Conservation (phyloP, 2,888 invertebrate species). For the Bedellia somnulentella region DNA sequence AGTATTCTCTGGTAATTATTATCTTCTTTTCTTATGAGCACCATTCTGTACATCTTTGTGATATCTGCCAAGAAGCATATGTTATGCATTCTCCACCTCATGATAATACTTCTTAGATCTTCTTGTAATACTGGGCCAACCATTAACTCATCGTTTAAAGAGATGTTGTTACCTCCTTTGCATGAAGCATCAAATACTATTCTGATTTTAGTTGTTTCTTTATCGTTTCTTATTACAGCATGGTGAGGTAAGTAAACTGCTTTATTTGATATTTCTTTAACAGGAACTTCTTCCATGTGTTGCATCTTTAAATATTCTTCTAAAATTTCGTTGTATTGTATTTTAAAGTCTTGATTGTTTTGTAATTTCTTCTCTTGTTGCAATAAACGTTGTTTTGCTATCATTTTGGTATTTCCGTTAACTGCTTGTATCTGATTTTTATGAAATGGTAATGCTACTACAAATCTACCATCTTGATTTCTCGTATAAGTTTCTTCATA, state of each 20-base stretch:
- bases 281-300: too few species aligned
- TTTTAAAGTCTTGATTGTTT: too few species aligned
- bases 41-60: constrained; percentile 16
- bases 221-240: constrained; percentile 9
- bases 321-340: too few species aligned
- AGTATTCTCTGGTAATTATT: constrained; percentile 12
- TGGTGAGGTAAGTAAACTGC: constrained; percentile 9
- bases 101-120: constrained; percentile 14
- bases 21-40: constrained; percentile 12
- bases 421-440: too few species aligned
- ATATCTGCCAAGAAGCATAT: constrained; percentile 14
- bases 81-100: constrained; percentile 13
- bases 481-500: too few species aligned
- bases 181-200: too few species aligned
- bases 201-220: too few species aligned
- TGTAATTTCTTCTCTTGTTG: constrained; percentile 5
- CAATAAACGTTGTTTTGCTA: constrained; percentile 2
- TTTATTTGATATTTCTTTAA: background rate
- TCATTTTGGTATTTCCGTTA: constrained; percentile 5
- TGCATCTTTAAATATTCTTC: too few species aligned
- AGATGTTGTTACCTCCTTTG: too few species aligned
- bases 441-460: too few species aligned
- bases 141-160: too few species aligned
- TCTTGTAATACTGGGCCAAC: constrained; percentile 14
- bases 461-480: too few species aligned